phyloP scores from a whole-genome alignment of 2,113 vertebrate species.

The Takifugu bimaculatus region DNA sequence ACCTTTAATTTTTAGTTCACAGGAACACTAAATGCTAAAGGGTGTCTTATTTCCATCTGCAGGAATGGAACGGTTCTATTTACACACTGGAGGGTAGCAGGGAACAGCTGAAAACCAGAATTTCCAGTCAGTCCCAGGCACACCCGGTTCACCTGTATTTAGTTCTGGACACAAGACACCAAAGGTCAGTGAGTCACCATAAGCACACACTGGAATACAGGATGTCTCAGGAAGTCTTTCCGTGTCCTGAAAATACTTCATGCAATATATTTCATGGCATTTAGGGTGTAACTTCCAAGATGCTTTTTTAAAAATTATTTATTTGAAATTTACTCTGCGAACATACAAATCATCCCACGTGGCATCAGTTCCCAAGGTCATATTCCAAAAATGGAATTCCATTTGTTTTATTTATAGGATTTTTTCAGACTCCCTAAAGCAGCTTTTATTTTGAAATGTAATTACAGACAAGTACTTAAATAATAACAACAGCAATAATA shows the following conservation, averaged over 20 bases:
- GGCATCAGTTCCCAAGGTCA: too few species aligned
- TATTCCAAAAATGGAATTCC: too few species aligned
- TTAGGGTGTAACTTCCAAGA: background rate
- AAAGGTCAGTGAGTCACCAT: background rate
- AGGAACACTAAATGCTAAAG: too few species aligned
- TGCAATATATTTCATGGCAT: background rate
- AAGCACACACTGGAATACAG: background rate
- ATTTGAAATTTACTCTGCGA: too few species aligned
- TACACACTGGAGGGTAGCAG: conserved; percentile 2
- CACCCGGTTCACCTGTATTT: conserved; percentile 40
- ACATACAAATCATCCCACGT: too few species aligned
- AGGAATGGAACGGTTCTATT: conserved; percentile 22
- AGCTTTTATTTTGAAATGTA: background rate
- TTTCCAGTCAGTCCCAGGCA: conserved; percentile 44
- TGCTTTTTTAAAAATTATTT: too few species aligned
- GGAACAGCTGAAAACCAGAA: conserved; percentile 46
- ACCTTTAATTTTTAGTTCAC: too few species aligned
- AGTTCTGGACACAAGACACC: conserved; percentile 33
- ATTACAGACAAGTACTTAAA: background rate
- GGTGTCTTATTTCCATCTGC: background rate
- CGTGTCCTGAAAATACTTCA: too few species aligned
- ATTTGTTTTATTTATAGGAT: too few species aligned
- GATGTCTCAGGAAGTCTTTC: too few species aligned
- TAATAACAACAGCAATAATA: background rate
- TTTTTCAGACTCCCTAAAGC: too few species aligned